phyloP scores from a whole-genome alignment of 1,140 invertebrate genomes.

The Elysia chlorotica region DNA sequence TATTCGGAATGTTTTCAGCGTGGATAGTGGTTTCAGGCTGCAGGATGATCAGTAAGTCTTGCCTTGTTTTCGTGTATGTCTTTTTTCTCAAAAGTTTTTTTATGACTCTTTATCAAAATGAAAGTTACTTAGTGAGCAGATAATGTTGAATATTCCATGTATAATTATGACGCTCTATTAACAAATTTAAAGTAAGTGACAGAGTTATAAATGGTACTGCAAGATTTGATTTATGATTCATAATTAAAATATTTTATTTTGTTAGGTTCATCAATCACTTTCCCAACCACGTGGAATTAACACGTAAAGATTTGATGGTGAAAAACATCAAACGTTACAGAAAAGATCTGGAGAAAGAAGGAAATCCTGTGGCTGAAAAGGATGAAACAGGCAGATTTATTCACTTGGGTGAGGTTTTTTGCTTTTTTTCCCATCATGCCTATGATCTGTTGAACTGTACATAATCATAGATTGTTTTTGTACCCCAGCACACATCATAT shows the following conservation, averaged over 20 bases:
- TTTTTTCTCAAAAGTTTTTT: not conserved
- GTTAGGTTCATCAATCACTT: constrained; percentile 82
- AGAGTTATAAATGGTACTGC: not conserved
- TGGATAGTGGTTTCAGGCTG: constrained; percentile 89
- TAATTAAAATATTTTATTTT: not conserved
- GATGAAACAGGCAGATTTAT: constrained; percentile 68
- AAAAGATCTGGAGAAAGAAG: constrained; percentile 88
- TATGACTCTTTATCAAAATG: not conserved
- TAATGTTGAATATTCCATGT: not conserved
- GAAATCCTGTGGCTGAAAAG: constrained; percentile 82
- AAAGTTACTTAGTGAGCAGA: not conserved
- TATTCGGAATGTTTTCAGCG: constrained; percentile 87
- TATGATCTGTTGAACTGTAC: no score
- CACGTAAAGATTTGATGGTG: constrained; percentile 90
- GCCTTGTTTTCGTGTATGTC: not conserved
- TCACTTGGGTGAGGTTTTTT: constrained; percentile 72
- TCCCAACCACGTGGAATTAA: constrained; percentile 77
- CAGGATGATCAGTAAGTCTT: constrained; percentile 83
- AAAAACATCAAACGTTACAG: constrained; percentile 95
- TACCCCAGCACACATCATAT: no score
- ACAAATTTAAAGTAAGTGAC: not conserved
- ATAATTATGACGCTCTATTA: not conserved
- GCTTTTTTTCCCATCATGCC: no score
- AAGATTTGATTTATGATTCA: not conserved
- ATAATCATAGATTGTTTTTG: no score